Evolutionary conservation across 2,888 invertebrate species (phyloP).

Genomic region (Itoplectis maculator): DNA sequence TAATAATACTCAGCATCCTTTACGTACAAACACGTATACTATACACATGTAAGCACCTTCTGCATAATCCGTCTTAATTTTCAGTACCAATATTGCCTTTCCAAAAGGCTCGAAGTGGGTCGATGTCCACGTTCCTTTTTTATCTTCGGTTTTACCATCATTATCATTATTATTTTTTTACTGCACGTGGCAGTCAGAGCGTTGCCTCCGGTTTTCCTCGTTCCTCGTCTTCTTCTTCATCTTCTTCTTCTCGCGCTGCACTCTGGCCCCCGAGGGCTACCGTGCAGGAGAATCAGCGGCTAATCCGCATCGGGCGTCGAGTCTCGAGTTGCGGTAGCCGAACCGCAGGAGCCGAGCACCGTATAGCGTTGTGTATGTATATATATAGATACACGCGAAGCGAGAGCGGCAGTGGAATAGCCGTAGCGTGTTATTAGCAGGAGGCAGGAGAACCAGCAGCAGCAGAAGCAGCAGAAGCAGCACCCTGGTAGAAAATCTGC

Average conservation of each 20-base stretch:
- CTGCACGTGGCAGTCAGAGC: conserved; percentile 46
- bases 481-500: no score
- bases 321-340: conserved; percentile 65
- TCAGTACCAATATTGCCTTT: conserved; percentile 30
- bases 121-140: conserved; percentile 49
- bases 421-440: conserved; percentile 70
- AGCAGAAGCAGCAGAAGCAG: conserved; percentile 43
- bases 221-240: conserved; percentile 3
- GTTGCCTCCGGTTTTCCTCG: conserved; percentile 38
- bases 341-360: conserved; percentile 58
- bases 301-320: conserved; percentile 64
- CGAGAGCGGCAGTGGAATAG: conserved; percentile 57
- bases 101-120: conserved; percentile 55
- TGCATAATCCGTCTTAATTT: conserved; percentile 22
- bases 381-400: no score
- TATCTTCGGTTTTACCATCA: no score
- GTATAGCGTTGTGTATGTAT: conserved; percentile 25
- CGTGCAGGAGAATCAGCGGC: conserved; percentile 60
- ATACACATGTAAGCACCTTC: neutral
- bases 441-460: neutral
- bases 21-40: no score
- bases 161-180: conserved; percentile 24
- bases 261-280: conserved; percentile 61
- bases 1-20: no score
- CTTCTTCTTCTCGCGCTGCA: conserved; percentile 34